Evolutionary conservation across 2,797 vertebrate genomes (phyloP).

Genomic region (Tolypeutes matacus): DNA sequence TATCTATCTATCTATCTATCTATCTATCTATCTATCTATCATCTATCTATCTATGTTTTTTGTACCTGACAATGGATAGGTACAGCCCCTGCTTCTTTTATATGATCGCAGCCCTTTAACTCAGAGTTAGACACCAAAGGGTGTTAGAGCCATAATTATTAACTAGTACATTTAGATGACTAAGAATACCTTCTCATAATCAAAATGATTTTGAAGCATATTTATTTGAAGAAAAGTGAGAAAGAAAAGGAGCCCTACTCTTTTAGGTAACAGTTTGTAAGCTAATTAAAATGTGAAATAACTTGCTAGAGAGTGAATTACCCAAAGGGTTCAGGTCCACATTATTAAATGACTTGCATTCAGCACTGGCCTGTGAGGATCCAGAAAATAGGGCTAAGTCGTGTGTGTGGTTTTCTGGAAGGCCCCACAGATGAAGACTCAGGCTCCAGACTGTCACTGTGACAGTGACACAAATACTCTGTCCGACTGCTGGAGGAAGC

Average conservation of each 20-base stretch:
- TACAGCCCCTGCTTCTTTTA: not conserved
- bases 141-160: not conserved
- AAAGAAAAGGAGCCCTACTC: not conserved
- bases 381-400: not conserved
- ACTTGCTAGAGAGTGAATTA: not conserved
- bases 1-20: too few relatives aligned
- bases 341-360: not conserved
- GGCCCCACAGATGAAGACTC: not conserved
- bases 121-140: not conserved
- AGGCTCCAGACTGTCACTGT: not conserved
- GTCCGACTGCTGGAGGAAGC: not conserved
- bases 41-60: not conserved
- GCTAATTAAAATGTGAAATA: not conserved
- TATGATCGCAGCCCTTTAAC: not conserved
- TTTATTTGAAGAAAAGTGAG: constrained; percentile 20
- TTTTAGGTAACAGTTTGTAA: not conserved
- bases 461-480: not conserved
- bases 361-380: not conserved
- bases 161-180: not conserved
- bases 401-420: fast-evolving
- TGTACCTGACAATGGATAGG: not conserved
- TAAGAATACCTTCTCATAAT: not conserved
- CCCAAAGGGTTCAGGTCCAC: not conserved
- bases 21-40: too few relatives aligned
- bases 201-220: not conserved